These are phyloP conservation scores for Muschampia plurimacula DNA, from an alignment of 2,888 invertebrate genomes.

Conservation along the genomic window DNA sequence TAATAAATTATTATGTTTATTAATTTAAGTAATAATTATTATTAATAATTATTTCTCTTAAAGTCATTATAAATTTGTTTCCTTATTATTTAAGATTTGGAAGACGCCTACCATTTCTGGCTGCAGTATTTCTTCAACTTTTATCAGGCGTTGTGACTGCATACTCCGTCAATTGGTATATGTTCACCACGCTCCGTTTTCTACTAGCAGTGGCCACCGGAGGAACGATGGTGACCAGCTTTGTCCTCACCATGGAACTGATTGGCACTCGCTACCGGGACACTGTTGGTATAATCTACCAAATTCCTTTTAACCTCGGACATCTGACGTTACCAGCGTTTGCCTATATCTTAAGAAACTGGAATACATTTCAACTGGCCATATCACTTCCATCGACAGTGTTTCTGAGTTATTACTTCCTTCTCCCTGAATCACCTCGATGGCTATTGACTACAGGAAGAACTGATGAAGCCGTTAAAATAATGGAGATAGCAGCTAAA, in stretches of 20 bases:
- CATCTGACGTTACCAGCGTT: conserved; percentile 87
- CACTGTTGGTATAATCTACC: conserved; percentile 89
- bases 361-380: conserved; percentile 88
- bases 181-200: conserved; percentile 89
- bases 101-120: conserved; percentile 89
- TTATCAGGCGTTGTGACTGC: conserved; percentile 89
- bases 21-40: too few species aligned
- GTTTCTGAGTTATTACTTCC: conserved; percentile 89
- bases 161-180: conserved; percentile 88
- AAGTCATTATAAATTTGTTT: background rate
- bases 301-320: conserved; percentile 90
- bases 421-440: conserved; percentile 93
- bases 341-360: conserved; percentile 88
- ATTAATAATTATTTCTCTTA: too few species aligned
- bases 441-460: conserved; percentile 91
- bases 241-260: conserved; percentile 89
- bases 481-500: conserved; percentile 89
- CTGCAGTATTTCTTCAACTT: conserved; percentile 90
- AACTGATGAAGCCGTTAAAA: conserved; percentile 86
- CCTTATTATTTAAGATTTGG: conserved; percentile 87
- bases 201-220: conserved; percentile 91
- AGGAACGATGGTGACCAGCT: conserved; percentile 93
- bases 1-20: too few species aligned
- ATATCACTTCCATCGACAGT: conserved; percentile 87
- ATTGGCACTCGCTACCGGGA: conserved; percentile 86